Evolutionary conservation across 2,888 invertebrate genomes (phyloP).

Genomic region (Limnephilus lunatus): DNA sequence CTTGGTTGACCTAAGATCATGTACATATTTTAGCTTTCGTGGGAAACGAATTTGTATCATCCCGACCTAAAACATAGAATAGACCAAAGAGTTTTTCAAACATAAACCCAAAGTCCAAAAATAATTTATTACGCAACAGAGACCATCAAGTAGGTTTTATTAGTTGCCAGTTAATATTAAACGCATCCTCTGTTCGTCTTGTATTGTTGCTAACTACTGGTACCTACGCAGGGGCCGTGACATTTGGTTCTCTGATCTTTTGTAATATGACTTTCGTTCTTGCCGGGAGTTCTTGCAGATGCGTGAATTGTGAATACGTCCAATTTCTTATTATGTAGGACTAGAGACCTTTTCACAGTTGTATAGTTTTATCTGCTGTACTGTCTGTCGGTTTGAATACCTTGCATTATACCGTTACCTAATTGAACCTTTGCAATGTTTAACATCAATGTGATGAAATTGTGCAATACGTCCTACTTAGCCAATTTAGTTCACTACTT

Average conservation of each 20-base stretch:
- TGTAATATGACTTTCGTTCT: conserved; percentile 28
- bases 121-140: not conserved
- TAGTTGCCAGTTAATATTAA: not conserved
- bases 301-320: not conserved
- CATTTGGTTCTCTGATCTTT: conserved; percentile 24
- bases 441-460: not conserved
- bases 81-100: no score
- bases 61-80: no score
- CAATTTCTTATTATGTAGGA: not conserved
- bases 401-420: not conserved
- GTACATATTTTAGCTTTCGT: no score
- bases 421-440: not conserved
- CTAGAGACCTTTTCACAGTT: not conserved
- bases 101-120: not conserved
- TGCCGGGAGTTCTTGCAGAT: not conserved
- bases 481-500: not conserved
- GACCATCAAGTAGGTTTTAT: not conserved
- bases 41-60: no score
- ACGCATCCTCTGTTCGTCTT: not conserved
- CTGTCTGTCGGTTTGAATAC: not conserved
- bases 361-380: not conserved
- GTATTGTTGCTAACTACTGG: not conserved
- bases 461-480: not conserved
- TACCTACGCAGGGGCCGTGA: conserved; percentile 35
- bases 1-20: no score